Evolutionary conservation across 2,113 vertebrate genomes (phyloP).

Genomic region (Ovibos moschatus): DNA sequence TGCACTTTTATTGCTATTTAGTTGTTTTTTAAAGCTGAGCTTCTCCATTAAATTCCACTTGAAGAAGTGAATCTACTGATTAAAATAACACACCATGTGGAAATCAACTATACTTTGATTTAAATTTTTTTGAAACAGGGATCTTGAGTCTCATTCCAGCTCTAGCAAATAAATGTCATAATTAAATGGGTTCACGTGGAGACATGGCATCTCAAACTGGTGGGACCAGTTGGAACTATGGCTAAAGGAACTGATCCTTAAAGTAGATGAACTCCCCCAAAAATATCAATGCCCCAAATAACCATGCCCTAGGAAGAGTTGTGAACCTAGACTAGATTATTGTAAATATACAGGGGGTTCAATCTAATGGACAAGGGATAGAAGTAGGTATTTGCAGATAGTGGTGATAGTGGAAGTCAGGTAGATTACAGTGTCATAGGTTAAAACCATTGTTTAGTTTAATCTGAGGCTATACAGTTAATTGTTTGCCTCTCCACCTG

Average conservation of each 20-base stretch:
- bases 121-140: background rate
- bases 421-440: accelerated
- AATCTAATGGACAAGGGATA: background rate
- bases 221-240: background rate
- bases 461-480: background rate
- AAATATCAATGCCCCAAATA: background rate
- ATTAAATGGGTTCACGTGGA: background rate
- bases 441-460: background rate
- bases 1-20: background rate
- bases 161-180: background rate
- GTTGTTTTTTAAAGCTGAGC: background rate
- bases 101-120: background rate
- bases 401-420: background rate
- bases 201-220: background rate
- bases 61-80: background rate
- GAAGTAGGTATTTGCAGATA: background rate
- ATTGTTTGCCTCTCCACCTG: background rate
- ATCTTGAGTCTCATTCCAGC: background rate
- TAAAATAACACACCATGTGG: background rate
- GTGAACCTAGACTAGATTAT: background rate
- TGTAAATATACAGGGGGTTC: background rate
- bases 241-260: background rate
- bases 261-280: background rate
- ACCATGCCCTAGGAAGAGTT: background rate
- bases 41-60: background rate